These are phyloP conservation scores for Xestia sexstrigata DNA, from an alignment of 2,888 invertebrate species.

Conservation along the genomic window DNA sequence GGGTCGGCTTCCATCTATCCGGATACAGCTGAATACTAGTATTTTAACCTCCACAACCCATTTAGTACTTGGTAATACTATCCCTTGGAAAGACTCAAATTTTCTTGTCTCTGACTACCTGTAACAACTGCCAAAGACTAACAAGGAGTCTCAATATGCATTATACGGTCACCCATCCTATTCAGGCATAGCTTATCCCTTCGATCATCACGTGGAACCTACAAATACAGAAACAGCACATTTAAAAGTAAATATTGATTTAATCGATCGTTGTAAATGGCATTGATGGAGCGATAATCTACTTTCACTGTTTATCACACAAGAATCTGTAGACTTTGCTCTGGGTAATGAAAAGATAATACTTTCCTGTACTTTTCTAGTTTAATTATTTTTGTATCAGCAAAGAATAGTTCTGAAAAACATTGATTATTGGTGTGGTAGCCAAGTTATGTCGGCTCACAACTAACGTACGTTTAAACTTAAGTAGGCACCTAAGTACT, in stretches of 20 bases:
- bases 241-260: constrained; percentile 3
- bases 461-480: too few species aligned
- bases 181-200: neutral
- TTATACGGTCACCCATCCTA: neutral
- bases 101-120: neutral
- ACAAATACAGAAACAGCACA: too few species aligned
- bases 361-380: neutral
- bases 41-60: neutral
- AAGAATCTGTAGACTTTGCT: neutral
- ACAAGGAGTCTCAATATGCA: neutral
- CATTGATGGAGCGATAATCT: constrained; percentile 10
- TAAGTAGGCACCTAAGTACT: too few species aligned
- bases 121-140: neutral
- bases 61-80: neutral
- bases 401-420: neutral
- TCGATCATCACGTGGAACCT: neutral
- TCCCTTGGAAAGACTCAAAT: neutral
- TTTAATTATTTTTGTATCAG: neutral
- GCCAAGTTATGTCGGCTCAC: too few species aligned
- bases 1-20: too few species aligned
- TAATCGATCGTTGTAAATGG: neutral
- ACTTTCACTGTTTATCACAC: neutral
- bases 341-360: neutral
- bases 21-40: too few species aligned
- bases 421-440: neutral